A percentile compares a stretch with the other conserved stretches of the same genome.
Evolutionary conservation across 2,113 vertebrate species (phyloP).

Genomic region (Limanda limanda): DNA sequence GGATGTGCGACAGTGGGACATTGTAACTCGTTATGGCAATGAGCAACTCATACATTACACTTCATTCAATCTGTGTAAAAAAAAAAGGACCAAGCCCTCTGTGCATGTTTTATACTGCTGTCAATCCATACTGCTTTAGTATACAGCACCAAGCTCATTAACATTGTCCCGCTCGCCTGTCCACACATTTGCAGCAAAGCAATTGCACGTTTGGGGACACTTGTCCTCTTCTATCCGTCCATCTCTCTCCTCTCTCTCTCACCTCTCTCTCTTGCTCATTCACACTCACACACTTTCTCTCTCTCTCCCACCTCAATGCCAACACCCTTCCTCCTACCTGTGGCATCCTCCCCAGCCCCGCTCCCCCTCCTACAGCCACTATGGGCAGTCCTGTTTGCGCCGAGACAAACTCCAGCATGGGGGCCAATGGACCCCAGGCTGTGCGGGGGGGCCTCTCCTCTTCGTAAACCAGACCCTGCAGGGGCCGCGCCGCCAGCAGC

Average conservation of each 20-base stretch:
- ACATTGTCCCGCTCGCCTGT: slow-evolving; percentile 4
- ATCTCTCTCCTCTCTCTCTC: background rate
- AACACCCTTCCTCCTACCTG: slow-evolving; percentile 84
- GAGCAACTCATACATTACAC: slow-evolving; percentile 32
- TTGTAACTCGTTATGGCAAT: slow-evolving; percentile 31
- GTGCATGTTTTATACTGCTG: background rate
- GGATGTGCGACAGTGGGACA: slow-evolving; percentile 33
- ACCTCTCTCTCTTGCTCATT: background rate
- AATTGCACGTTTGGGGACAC: slow-evolving; percentile 18
- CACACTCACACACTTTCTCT: background rate
- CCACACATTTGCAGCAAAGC: slow-evolving; percentile 21
- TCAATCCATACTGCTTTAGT: slow-evolving; percentile 31
- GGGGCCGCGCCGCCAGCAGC: slow-evolving; percentile 90
- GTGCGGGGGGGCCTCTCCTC: slow-evolving; percentile 87
- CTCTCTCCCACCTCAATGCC: slow-evolving; percentile 29
- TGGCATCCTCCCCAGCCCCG: slow-evolving; percentile 93
- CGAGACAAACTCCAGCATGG: slow-evolving; percentile 96
- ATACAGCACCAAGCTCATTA: slow-evolving; percentile 15
- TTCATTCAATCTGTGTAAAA: slow-evolving; percentile 11
- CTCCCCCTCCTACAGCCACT: slow-evolving; percentile 92
- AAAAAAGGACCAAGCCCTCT: background rate
- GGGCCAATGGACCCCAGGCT: slow-evolving; percentile 88
- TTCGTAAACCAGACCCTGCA: slow-evolving; percentile 96
- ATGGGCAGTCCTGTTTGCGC: slow-evolving; percentile 96
- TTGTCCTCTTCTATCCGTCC: slow-evolving; percentile 9